Conservation (phyloP, 2,797 vertebrate genomes). For the Rousettus madagascariensis region DNA sequence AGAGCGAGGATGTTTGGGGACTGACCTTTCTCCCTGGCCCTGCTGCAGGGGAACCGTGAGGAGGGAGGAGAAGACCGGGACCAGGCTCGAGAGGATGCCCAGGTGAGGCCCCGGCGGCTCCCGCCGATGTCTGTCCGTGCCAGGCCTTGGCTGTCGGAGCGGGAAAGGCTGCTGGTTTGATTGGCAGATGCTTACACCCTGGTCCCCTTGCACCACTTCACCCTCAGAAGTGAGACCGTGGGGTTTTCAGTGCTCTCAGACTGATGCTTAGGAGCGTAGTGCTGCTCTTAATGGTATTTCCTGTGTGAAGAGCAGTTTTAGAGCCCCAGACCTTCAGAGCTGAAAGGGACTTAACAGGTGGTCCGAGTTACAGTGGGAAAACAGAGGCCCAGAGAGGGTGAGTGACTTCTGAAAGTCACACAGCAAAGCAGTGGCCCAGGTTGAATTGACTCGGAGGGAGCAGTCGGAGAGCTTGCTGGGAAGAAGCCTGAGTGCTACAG, state of each 20-base stretch:
- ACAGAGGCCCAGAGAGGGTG: background rate
- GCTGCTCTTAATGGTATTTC: background rate
- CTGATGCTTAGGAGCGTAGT: background rate
- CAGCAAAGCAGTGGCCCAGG: background rate
- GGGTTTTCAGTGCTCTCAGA: background rate
- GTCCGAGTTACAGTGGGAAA: background rate
- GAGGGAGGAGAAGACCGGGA: slow-evolving; percentile 89
- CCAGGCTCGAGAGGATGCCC: slow-evolving; percentile 90
- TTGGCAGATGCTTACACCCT: background rate
- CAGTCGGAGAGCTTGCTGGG: background rate
- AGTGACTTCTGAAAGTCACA: background rate
- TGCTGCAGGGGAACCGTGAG: slow-evolving; percentile 91
- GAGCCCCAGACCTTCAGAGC: background rate
- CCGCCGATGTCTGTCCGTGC: background rate
- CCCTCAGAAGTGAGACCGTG: background rate
- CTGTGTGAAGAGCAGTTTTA: background rate
- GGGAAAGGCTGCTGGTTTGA: background rate
- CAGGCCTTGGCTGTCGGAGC: background rate
- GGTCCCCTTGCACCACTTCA: background rate
- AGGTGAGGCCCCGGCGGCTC: slow-evolving; percentile 85
- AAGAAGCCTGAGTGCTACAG: background rate
- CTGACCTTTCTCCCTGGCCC: background rate
- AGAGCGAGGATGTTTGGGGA: background rate
- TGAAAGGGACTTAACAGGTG: background rate
- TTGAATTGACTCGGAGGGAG: background rate